phyloP scores from a whole-genome alignment of 2,888 invertebrate species.

The Augiades crinisus region DNA sequence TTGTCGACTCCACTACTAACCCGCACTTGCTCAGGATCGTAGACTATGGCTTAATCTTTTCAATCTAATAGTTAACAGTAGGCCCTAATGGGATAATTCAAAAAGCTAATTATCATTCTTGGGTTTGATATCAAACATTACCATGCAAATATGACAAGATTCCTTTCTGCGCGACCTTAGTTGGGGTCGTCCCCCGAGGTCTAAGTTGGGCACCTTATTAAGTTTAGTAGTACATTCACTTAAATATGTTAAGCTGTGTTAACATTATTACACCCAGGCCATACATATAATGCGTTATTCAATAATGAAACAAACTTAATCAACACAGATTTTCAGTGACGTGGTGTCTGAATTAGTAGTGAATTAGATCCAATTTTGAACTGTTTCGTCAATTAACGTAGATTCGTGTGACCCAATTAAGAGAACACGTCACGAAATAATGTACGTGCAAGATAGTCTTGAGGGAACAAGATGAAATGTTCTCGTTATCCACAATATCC shows the following conservation, averaged over 20 bases:
- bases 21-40: too few relatives aligned
- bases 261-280: neutral
- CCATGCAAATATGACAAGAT: too few relatives aligned
- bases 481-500: constrained; percentile 40
- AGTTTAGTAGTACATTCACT: too few relatives aligned
- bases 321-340: constrained; percentile 20
- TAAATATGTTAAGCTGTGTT: neutral
- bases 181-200: too few relatives aligned
- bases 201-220: too few relatives aligned
- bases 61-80: too few relatives aligned
- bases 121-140: too few relatives aligned
- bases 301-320: constrained; percentile 15
- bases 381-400: constrained; percentile 61
- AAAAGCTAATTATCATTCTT: too few relatives aligned
- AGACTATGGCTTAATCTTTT: too few relatives aligned
- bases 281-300: constrained; percentile 11
- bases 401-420: constrained; percentile 67
- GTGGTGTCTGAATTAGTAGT: constrained; percentile 27
- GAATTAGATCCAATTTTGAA: constrained; percentile 52
- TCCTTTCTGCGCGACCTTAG: too few relatives aligned
- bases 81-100: too few relatives aligned
- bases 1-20: too few relatives aligned
- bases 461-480: constrained; percentile 46
- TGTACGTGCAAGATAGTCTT: constrained; percentile 61
- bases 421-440: constrained; percentile 59